Conservation (phyloP, 2,797 vertebrate genomes). For the Kryptopterus vitreolus region DNA sequence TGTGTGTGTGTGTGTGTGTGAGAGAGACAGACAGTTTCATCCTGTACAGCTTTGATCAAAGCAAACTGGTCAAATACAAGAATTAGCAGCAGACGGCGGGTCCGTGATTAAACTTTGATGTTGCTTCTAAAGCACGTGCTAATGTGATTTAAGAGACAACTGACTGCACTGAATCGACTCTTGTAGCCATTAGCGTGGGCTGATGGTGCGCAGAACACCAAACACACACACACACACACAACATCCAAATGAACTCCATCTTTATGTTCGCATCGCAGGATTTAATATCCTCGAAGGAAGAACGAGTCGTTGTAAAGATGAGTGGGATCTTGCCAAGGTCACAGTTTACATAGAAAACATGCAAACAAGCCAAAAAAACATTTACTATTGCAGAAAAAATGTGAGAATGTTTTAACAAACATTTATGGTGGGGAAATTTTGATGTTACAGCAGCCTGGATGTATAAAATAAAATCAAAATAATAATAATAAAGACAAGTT, state of each 20-base stretch:
- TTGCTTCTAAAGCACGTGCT: constrained; percentile 66
- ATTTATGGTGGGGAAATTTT: no score
- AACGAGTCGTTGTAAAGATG: neutral
- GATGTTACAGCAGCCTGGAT: no score
- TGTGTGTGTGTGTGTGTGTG: constrained; percentile 17
- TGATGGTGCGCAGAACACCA: constrained; percentile 63
- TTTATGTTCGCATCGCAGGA: neutral
- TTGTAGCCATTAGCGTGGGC: constrained; percentile 59
- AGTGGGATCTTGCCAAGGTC: no score
- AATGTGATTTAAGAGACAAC: constrained; percentile 66
- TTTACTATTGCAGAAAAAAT: no score
- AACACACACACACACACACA: constrained; percentile 24
- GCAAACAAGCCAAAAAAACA: no score
- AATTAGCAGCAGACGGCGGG: constrained; percentile 41
- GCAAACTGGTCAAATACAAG: constrained; percentile 24
- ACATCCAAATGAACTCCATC: neutral
- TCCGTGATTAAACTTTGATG: constrained; percentile 49
- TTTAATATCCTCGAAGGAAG: neutral
- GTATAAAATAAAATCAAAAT: no score
- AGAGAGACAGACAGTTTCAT: neutral
- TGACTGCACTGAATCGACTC: constrained; percentile 59
- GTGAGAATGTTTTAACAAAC: no score
- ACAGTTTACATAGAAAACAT: no score
- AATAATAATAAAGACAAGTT: no score
- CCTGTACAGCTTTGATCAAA: constrained; percentile 28